Conservation (phyloP, 2,888 invertebrate genomes). For the Diplolepis rosae region DNA sequence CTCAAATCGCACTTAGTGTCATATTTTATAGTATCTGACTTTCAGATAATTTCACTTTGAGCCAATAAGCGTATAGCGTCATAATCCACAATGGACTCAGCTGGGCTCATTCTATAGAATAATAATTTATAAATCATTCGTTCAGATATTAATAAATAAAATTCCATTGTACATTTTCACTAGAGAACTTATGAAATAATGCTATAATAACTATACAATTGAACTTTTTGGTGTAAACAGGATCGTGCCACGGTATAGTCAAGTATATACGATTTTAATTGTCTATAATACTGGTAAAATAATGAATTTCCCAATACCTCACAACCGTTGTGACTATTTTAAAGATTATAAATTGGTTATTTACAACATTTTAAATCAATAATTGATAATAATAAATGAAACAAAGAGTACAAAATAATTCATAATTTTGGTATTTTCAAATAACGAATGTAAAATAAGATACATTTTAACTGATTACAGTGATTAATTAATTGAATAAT, state of each 20-base stretch:
- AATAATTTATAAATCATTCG: slow-evolving; percentile 57
- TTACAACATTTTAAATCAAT: too few species aligned
- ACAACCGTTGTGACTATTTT: too few species aligned
- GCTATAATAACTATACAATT: slow-evolving; percentile 46
- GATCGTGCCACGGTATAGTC: slow-evolving; percentile 1
- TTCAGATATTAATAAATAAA: slow-evolving; percentile 61
- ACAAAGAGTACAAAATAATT: too few species aligned
- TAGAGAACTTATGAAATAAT: slow-evolving; percentile 54
- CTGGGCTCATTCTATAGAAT: slow-evolving; percentile 58
- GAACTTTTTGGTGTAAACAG: slow-evolving; percentile 36
- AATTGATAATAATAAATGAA: too few species aligned
- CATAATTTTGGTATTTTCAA: too few species aligned
- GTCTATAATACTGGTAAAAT: too few species aligned
- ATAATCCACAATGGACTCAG: slow-evolving; percentile 62
- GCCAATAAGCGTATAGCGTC: slow-evolving; percentile 70
- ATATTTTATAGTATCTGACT: slow-evolving; percentile 52
- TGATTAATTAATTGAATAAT: too few species aligned
- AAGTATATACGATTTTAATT: neutral
- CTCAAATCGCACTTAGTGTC: slow-evolving; percentile 68
- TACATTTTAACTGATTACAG: too few species aligned
- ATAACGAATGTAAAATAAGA: too few species aligned
- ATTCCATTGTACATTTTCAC: slow-evolving; percentile 54
- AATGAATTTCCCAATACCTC: too few species aligned
- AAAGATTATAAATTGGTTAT: too few species aligned
- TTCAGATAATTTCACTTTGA: slow-evolving; percentile 58